Base-by-base conservation (phyloP, 2,113 vertebrate genomes). In the Epinephelus lanceolatus region DNA sequence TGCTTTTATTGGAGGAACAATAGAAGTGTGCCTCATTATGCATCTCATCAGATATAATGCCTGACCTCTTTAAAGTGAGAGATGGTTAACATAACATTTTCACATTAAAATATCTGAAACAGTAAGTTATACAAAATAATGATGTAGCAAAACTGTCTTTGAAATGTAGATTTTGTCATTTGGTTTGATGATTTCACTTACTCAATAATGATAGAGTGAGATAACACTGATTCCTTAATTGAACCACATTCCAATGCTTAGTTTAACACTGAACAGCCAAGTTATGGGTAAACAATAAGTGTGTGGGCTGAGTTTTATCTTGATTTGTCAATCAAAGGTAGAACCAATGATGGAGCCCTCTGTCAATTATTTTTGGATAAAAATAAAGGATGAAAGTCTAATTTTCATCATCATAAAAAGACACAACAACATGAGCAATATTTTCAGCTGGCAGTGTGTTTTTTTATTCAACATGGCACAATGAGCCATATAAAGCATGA, bases 1-100 rank as follows among this genome's bases (percentile, higher is more conserved):
- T 59, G 49, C 19, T 72, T 60, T 78, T 11, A 60, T 45, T 52
- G 21, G 30, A 62, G 53, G 49, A 81, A 89, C 82, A 87, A 90
- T 74, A 78, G 77, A 81, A 73, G 89, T 86, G 86, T 89, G 88
- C 33, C 78, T 71, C 23, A 59, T 87, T 75, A 60, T 62, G 57
- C 56, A 51, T 66, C 68, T 21, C 45, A 37, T 84, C 23, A 65
- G 27, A 56, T 25, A 33, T 47, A 2, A 5, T 65, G 7, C 45
- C 45, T 47, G 55, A 78, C 33, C 27, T 80, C 71, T 21, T 59
- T 49, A 27, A 76, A 23, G 13, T 60, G 19, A 3, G 9, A 51
- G 12, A 63, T 19, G 0, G 2, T 61, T 67, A 30, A 71, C 13
- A 1, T 76, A 11, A 27, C 6, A 23, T 0, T 1, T 68, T 42